A percentile compares a stretch with the other conserved stretches of the same genome.
These are phyloP conservation scores for Mola mola DNA, from an alignment of 2,113 vertebrate species.

Conservation along the genomic window DNA sequence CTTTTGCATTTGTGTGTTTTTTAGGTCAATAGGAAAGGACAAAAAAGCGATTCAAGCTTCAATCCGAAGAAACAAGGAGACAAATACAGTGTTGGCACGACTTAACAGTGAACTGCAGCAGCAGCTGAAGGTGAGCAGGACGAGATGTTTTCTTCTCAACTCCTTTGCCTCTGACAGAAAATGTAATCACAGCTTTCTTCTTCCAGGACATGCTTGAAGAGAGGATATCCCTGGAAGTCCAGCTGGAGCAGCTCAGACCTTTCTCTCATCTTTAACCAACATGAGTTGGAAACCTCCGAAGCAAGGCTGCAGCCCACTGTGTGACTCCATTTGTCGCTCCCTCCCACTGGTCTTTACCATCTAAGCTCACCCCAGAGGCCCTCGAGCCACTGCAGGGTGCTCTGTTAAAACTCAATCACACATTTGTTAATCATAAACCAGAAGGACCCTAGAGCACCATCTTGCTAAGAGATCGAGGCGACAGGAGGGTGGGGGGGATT, in stretches of 20 bases:
- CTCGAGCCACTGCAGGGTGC: conserved; percentile 18
- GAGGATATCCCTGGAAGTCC: conserved; percentile 98
- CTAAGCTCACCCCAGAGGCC: conserved; percentile 25
- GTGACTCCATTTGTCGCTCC: conserved; percentile 28
- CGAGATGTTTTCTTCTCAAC: too few species aligned
- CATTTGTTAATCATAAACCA: conserved; percentile 34
- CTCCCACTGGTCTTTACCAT: conserved; percentile 12
- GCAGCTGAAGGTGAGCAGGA: conserved; percentile 90
- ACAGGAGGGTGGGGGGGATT: conserved; percentile 4
- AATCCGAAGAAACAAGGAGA: conserved; percentile 99
- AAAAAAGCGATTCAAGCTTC: conserved; percentile 99
- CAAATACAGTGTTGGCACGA: conserved; percentile 97
- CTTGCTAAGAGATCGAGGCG: conserved; percentile 5
- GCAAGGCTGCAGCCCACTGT: conserved; percentile 34
- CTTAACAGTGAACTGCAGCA: conserved; percentile 98
- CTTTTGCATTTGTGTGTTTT: conserved; percentile 15
- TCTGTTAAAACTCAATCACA: conserved; percentile 51
- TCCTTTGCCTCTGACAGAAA: too few species aligned
- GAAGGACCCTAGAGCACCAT: conserved; percentile 44
- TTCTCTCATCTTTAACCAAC: conserved; percentile 96
- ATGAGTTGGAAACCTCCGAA: conserved; percentile 50
- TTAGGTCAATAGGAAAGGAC: conserved; percentile 96
- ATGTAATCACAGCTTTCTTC: too few species aligned
- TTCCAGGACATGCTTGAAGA: conserved; percentile 96
- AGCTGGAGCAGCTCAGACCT: conserved; percentile 99